Evolutionary conservation across 2,113 vertebrate genomes (phyloP), one percentile per base, ranked within the genome.

Genomic region (Hippocampus guttulatus): DNA sequence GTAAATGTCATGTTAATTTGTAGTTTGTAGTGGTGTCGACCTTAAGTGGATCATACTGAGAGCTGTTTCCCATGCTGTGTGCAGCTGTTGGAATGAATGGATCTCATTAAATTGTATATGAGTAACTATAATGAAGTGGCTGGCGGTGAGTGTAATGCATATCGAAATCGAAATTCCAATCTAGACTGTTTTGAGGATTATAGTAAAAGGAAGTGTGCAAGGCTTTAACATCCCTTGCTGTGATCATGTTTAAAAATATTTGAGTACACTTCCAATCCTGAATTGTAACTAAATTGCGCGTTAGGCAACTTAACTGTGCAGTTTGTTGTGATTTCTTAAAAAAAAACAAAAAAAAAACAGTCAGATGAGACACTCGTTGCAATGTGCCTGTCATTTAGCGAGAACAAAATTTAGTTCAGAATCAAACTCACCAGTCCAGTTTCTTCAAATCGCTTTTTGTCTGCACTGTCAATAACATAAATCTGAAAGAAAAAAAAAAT

Each of bases 361-460:
- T 6, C 20, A 52, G 9, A 9, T 12, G 9, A 57, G 54, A 25
- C 4, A 2, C 14, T 23, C 14, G 14, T 58, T 27, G 3, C 55
- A 58, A 30, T 7, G 7, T 60, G 14, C 25, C 8, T 8, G 1
- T 25, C 1, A 3, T 23, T 25, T 23, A 14, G 55, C n/a, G 2
- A 43, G 9, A n/a, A 64, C 10, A 23, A 23, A 2, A 10, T n/a
- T n/a, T 54, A 11, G 11, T 40, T 47, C 41, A 65, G 20, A 47
- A 65, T 68, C 33, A 45, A 62, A 49, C 90, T 79, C 92, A 95
- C 94, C 95, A 94, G 90, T 67, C 93, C 94, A 0, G 94, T 95
- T 90, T 95, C 95, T 75, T 96, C 95, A 3, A 96, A 95, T 58
- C 93, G 90, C 88, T 95, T 96, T 89, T 94, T 94, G 83, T 96